Evolutionary conservation across 2,888 invertebrate species (phyloP).

Genomic region (Nycteola revayana): DNA sequence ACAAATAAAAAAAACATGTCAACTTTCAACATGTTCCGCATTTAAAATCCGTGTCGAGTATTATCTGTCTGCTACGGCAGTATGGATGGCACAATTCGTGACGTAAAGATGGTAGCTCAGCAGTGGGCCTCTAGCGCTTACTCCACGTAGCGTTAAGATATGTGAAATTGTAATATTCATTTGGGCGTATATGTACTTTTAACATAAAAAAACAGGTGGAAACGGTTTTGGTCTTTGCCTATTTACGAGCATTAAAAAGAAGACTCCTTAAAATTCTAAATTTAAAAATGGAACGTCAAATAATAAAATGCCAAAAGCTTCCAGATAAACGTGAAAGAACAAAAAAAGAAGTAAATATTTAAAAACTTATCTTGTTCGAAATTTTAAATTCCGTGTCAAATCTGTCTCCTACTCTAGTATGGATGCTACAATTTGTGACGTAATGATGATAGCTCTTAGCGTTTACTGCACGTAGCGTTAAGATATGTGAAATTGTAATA

Average conservation of each 20-base stretch:
- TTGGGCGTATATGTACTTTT: constrained; percentile 21
- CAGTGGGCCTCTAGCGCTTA: constrained; percentile 39
- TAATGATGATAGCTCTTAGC: constrained; percentile 49
- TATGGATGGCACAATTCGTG: constrained; percentile 43
- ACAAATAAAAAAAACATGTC: too few relatives aligned
- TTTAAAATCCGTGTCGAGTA: too few relatives aligned
- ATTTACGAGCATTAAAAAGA: too few relatives aligned
- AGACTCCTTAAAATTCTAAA: too few relatives aligned
- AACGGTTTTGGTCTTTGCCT: too few relatives aligned
- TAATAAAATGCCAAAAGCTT: too few relatives aligned
- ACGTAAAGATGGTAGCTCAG: constrained; percentile 48
- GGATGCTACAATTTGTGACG: constrained; percentile 41
- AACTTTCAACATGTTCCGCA: too few relatives aligned
- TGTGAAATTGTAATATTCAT: constrained; percentile 37
- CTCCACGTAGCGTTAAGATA: constrained; percentile 35
- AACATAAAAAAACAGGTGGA: constrained; percentile 13
- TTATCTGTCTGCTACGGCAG: constrained; percentile 17
- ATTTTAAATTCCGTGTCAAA: constrained; percentile 6
- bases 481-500: constrained; percentile 39
- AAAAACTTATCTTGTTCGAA: too few relatives aligned
- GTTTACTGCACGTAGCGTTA: constrained; percentile 30
- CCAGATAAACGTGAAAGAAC: too few relatives aligned
- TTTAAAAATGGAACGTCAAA: too few relatives aligned
- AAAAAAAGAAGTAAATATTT: too few relatives aligned
- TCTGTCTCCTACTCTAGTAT: constrained; percentile 27